Evolutionary conservation across 2,888 invertebrate species (phyloP), one percentile per base, ranked within the genome.

Genomic region (Drosophila cognata): DNA sequence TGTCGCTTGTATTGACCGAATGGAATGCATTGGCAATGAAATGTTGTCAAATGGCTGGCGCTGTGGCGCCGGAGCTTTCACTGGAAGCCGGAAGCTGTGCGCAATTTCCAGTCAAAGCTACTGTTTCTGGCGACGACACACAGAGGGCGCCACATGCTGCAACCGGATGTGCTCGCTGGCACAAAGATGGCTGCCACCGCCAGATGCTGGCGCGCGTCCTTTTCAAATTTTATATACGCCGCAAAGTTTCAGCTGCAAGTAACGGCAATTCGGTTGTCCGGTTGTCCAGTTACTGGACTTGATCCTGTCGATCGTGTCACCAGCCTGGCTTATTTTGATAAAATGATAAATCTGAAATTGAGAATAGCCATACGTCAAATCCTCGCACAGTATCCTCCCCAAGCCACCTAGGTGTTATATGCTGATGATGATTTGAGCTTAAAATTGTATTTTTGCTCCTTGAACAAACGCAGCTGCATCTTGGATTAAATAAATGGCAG

Each of bases 41-140:
- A 74, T 63, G 21, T 11, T 46, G 36, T 21, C 35, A 71, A 60
- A 62, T 79, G 82, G 51, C 74, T 58, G 57, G 25, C 59, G 56
- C 58, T 52, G 62, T 28, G 16, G n/a, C 28, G 48, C 16, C 46
- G 46, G 46, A 77, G 81, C 65, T 70, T 66, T 68, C 18, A 41
- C 31, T 74, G 87, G 85, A 74, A 75, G 58, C 66, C 76, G 83
- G 84, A 84, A 84, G 88, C 88, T 90, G 88, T 53, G 66, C 61
- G 38, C 79, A 81, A 81, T 76, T 71, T 88, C 88, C 88, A 73
- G 43, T n/a, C 16, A 56, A 55, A 75, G 72, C 77, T 71, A 29
- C 48, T 57, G 58, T 28, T 41, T 13, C 28, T 35, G 4, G 7
- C 21, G 11, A n/a, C 13, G 31, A 66, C 46, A 29, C 63, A 67